A percentile compares a stretch with the other conserved stretches of the same genome.
phyloP scores from a whole-genome alignment of 2,797 vertebrate species.

The Mus spretus region DNA sequence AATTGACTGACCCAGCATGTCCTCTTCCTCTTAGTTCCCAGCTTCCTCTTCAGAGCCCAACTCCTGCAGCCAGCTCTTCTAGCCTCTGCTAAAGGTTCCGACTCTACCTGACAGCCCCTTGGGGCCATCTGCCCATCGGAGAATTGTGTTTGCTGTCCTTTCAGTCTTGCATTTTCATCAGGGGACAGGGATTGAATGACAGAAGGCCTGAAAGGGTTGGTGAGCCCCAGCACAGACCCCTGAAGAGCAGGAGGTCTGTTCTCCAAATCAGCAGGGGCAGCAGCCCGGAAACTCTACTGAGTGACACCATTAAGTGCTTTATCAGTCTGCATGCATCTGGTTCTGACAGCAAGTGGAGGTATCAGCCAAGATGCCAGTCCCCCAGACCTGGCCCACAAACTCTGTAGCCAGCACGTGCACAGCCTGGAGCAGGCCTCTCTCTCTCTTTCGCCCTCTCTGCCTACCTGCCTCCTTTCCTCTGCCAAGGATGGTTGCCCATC shows the following conservation, averaged over 20 bases:
- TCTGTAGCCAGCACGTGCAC: neutral
- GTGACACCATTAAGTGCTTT: neutral
- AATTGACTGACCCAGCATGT: neutral
- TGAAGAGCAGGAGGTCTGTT: neutral
- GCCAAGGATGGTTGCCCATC: neutral
- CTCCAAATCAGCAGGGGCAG: neutral
- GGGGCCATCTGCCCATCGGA: neutral
- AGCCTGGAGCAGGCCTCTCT: neutral
- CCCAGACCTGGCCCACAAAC: neutral
- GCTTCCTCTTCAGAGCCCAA: neutral
- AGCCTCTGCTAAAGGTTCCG: neutral
- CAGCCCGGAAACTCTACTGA: neutral
- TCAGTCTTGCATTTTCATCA: neutral
- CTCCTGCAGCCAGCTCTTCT: no score
- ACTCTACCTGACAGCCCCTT: neutral
- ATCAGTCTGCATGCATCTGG: neutral
- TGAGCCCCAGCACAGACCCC: neutral
- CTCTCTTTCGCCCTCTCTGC: neutral
- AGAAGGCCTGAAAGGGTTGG: neutral
- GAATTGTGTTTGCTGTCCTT: neutral
- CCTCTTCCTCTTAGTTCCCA: neutral
- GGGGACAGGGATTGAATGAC: neutral
- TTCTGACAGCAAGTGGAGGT: neutral
- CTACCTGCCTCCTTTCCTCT: neutral
- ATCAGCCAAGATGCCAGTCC: neutral